phyloP scores from a whole-genome alignment of 92 coral and sea anemone genomes.

The Paramuricea clavata region DNA sequence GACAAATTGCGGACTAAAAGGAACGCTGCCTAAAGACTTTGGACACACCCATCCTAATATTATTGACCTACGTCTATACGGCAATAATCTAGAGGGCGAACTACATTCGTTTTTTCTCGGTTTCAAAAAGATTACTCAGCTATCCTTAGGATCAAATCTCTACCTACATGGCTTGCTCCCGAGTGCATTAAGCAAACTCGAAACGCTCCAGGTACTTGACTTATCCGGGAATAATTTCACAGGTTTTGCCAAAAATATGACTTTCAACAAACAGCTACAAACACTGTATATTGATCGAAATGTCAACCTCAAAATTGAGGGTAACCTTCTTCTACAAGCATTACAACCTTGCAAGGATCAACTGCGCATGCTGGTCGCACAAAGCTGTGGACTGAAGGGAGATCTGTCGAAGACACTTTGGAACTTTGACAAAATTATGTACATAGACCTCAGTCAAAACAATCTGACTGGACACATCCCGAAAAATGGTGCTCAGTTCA shows the following conservation, averaged over 20 bases:
- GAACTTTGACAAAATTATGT: slow-evolving; percentile 53
- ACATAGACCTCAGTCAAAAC: no score
- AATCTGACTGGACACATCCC: no score
- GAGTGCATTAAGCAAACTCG: slow-evolving; percentile 47
- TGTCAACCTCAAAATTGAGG: not conserved
- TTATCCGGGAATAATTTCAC: no score
- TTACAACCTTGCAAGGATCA: slow-evolving; percentile 40
- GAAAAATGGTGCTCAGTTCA: no score
- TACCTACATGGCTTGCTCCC: slow-evolving; percentile 74
- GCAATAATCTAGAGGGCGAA: slow-evolving; percentile 63
- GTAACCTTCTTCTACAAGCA: not conserved
- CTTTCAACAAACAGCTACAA: no score
- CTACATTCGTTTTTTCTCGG: slow-evolving; percentile 28
- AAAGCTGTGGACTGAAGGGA: slow-evolving; percentile 63
- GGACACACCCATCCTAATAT: no score
- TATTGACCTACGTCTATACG: slow-evolving; percentile 52
- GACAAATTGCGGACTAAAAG: slow-evolving; percentile 69
- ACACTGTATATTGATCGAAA: no score
- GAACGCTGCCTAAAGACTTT: slow-evolving; percentile 58
- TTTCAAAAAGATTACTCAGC: slow-evolving; percentile 46
- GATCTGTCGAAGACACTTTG: slow-evolving; percentile 28
- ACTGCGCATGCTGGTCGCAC: slow-evolving; percentile 62
- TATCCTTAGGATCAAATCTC: slow-evolving; percentile 66
- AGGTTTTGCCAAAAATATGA: no score
- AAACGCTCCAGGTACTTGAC: slow-evolving; percentile 25